Evolutionary conservation across 2,797 vertebrate genomes (phyloP), one percentile per base, ranked within the genome.

Genomic region (Emydoidea blandingii): DNA sequence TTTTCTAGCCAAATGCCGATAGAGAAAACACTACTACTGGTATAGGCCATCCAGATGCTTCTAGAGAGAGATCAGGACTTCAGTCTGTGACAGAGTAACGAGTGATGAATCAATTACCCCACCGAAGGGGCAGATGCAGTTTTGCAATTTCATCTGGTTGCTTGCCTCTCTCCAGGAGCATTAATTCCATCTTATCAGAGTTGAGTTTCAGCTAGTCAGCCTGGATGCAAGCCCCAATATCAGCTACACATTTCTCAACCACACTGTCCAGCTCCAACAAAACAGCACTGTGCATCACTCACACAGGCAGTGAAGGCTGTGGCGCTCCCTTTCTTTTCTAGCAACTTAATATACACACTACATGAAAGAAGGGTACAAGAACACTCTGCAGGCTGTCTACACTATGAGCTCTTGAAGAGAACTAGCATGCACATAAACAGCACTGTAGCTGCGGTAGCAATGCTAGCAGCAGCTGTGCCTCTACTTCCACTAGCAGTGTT

Each of bases 211-310:
- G 2, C 29, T 19, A 79, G 19, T 79, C 65, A 47, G 12, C 44
- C 59, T 62, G 44, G 79, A 54, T 54, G 10, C 59, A 62, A 62
- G 47, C 68, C 59, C 37, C 54, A 81, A 47, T 2, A n/a, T 12
- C 2, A 57, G 85, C 21, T 21, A 6, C 4, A 0, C 0, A 0
- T 5, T 47, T 72, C 2, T 0, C 1, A 12, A 85, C 8, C 37
- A 41, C 37, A 23, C 65, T 68, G 65, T 23, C 18, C 65, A 41
- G n/a, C n/a, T 68, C 65, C 65, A 68, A 37, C 18, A 68, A 68
- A 37, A 68, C 68, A 41, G 37, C 37, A 41, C 37, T 41, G 19
- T 12, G n/a, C 68, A 11, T 72, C n/a, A 23, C 5, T 23, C 37
- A 41, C 68, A 41, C 16, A 72, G n/a, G 68, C 37, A 41, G 19